These are phyloP conservation scores for Caenorhabditis macrosperma DNA, from an alignment of 2,888 invertebrate genomes.

Conservation along the genomic window DNA sequence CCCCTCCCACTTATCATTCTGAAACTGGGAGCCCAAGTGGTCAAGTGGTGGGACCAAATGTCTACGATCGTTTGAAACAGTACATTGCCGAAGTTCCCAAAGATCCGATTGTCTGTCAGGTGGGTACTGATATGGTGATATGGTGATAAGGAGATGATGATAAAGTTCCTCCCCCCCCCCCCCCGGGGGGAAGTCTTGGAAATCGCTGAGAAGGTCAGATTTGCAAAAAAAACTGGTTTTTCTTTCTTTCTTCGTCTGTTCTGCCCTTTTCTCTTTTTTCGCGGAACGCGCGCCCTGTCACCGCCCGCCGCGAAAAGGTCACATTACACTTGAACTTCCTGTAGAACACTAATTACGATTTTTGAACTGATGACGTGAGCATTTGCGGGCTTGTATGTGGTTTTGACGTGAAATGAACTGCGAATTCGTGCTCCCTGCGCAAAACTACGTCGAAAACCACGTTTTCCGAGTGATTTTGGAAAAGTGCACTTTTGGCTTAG, in stretches of 20 bases:
- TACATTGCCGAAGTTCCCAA: slow-evolving; percentile 39
- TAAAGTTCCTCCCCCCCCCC: no score
- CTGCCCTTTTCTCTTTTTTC: slow-evolving; percentile 2
- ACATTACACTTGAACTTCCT: background rate
- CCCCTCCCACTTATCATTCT: slow-evolving; percentile 12
- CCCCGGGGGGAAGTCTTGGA: slow-evolving; percentile 22
- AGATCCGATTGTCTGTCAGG: slow-evolving; percentile 48
- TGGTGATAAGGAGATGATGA: no score
- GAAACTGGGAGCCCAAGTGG: no score
- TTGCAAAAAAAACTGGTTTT: slow-evolving; percentile 27
- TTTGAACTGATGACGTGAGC: no score
- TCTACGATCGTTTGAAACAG: slow-evolving; percentile 41
- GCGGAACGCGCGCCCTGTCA: no score
- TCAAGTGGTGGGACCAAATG: no score
- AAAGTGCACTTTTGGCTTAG: background rate
- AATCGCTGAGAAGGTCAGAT: slow-evolving; percentile 3
- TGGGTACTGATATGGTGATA: slow-evolving; percentile 22
- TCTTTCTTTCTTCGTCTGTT: background rate
- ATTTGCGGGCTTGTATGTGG: no score
- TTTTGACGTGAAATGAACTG: no score
- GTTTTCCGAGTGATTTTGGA: background rate
- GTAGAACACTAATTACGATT: no score
- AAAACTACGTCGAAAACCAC: background rate
- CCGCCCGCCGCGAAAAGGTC: background rate
- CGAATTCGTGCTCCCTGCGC: no score